Base-by-base conservation (phyloP, 2,888 invertebrate genomes). In the Deilephila porcellus region DNA sequence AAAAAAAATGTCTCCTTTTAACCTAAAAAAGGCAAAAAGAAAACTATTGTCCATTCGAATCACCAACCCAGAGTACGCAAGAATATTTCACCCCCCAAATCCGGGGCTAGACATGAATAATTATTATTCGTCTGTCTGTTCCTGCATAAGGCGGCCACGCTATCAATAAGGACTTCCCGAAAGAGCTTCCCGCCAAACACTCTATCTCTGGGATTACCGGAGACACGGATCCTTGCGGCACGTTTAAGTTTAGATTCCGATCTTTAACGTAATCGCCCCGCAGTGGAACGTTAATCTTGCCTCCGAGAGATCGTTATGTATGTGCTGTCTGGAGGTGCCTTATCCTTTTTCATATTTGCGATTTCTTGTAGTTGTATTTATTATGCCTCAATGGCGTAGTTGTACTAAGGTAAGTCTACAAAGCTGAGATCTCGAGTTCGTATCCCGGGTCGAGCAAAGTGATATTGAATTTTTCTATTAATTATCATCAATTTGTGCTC, bases 171-270 rank as follows among this genome's bases (percentile, higher is more conserved):
- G 86, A 81, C 84, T 76, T 77, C 56, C 67, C 73, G 82, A 83
- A 79, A 76, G 81, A 79, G 75, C 78, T 78, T 73, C 74, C 71
- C 86, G 84, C 88, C 87, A 85, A 88, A 83, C 88, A 86, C 87
- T 91, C 89, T 82, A 88, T 92, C 92, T 90, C 85, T 79, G 79
- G 91, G 91, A 91, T 92, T 92, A 91, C 79, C 75, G 74, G 79
- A 78, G 86, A 86, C 85, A 87, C 81, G 85, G 82, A 85, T 85
- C 84, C 85, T 82, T 87, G 88, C 80, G 88, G 87, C 83, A 79
- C 80, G 80, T 86, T 87, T 86, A 88, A 90, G 90, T 90, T 90
- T 86, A 90, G 91, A 90, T 90, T 86, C 83, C 89, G 87, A 92
- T 91, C 91, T 92, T 89, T 86, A 87, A 81, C 83, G 86, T 91